These are phyloP conservation scores for Holothuria scabra DNA, from an alignment of 53 echinoderm and acorn worm genomes.

Conservation along the genomic window DNA sequence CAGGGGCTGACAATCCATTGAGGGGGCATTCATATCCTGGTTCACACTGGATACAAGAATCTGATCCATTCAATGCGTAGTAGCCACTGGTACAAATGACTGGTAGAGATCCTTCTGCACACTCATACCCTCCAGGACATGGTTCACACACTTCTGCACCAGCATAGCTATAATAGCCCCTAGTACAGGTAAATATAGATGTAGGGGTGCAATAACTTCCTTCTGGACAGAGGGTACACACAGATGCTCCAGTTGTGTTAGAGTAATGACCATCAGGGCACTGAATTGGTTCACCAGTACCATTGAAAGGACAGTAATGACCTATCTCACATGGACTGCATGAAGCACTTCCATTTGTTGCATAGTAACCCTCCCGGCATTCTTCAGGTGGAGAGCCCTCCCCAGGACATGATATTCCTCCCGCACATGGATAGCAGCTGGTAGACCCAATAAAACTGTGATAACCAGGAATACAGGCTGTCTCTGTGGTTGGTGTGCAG, in stretches of 20 bases:
- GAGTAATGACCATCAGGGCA: slow-evolving; percentile 76
- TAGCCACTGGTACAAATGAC: slow-evolving; percentile 66
- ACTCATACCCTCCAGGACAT: slow-evolving; percentile 86
- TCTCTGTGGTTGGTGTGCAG: slow-evolving; percentile 64
- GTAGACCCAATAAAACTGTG: slow-evolving; percentile 75
- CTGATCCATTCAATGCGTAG: slow-evolving; percentile 84
- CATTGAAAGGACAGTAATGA: slow-evolving; percentile 74
- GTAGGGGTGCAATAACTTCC: slow-evolving; percentile 76
- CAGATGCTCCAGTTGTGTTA: slow-evolving; percentile 26
- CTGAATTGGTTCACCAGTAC: slow-evolving; percentile 57
- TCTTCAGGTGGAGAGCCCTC: slow-evolving; percentile 49
- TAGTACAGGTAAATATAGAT: slow-evolving; percentile 56
- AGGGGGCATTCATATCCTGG: slow-evolving; percentile 80
- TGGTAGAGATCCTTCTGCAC: slow-evolving; percentile 58
- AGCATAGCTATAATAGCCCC: slow-evolving; percentile 75
- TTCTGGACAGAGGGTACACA: slow-evolving; percentile 65
- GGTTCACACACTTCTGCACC: slow-evolving; percentile 67
- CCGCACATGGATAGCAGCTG: slow-evolving; percentile 70
- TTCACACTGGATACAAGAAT: slow-evolving; percentile 63
- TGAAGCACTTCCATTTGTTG: slow-evolving; percentile 69
- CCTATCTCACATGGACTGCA: slow-evolving; percentile 75
- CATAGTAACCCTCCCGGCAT: slow-evolving; percentile 75
- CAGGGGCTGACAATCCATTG: slow-evolving; percentile 46
- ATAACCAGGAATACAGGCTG: slow-evolving; percentile 70
- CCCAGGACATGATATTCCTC: slow-evolving; percentile 73